These are phyloP conservation scores for Trinectes maculatus DNA, from an alignment of 2,113 vertebrate genomes.

Conservation along the genomic window DNA sequence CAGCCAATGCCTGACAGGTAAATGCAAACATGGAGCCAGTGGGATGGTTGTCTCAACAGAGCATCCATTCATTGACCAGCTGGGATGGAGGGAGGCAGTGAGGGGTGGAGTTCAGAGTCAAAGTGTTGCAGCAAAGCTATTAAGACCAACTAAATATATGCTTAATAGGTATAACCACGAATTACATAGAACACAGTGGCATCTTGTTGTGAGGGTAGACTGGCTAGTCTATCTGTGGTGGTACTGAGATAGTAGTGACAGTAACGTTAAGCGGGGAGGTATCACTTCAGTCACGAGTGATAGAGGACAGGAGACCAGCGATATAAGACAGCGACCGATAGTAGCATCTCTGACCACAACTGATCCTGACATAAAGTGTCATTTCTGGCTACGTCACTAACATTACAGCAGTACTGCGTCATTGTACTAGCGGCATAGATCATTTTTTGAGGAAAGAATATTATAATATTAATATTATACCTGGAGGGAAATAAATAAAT, in stretches of 20 bases:
- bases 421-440: no score
- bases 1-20: conserved; percentile 8
- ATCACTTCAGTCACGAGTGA: conserved; percentile 14
- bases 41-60: conserved; percentile 57
- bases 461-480: no score
- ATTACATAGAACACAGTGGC: neutral
- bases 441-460: no score
- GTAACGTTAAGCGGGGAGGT: no score
- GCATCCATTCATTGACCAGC: conserved; percentile 63
- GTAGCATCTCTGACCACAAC: neutral
- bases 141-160: no score
- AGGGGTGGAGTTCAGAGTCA: neutral
- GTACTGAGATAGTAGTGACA: conserved; percentile 38
- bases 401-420: no score
- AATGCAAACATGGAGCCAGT: conserved; percentile 32
- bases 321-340: neutral
- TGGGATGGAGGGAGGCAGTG: conserved; percentile 3
- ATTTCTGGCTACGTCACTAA: no score
- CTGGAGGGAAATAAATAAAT: no score
- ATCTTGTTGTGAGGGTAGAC: neutral
- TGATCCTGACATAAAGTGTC: neutral
- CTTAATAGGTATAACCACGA: conserved; percentile 31
- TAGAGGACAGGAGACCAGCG: neutral
- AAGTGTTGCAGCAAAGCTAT: neutral
- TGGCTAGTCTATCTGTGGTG: conserved; percentile 18